Percentiles rank a stretch among this genome's conserved stretches.
These are phyloP conservation scores for Macrosoma leucophasiata DNA, from an alignment of 2,888 invertebrate species.

Conservation along the genomic window DNA sequence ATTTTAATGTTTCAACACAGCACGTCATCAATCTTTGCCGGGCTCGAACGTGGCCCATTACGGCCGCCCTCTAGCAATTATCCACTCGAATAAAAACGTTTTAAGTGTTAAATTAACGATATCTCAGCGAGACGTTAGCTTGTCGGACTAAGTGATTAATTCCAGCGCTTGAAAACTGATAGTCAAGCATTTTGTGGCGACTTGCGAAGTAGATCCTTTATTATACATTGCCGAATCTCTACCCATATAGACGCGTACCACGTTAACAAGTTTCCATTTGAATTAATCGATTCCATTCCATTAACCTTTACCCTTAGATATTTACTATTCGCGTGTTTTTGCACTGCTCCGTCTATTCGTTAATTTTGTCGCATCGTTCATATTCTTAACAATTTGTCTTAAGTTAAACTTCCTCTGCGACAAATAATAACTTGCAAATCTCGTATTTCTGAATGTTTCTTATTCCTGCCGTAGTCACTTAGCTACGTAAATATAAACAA, in stretches of 20 bases:
- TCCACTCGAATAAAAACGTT: slow-evolving; percentile 72
- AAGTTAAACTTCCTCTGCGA: slow-evolving; percentile 27
- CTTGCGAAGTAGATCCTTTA: slow-evolving; percentile 33
- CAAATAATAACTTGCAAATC: slow-evolving; percentile 41
- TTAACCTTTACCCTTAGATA: too few species aligned
- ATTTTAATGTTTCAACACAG: slow-evolving; percentile 64
- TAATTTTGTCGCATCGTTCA: slow-evolving; percentile 10
- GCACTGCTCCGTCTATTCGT: slow-evolving; percentile 11
- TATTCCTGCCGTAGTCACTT: slow-evolving; percentile 53
- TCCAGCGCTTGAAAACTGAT: slow-evolving; percentile 44
- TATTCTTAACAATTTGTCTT: slow-evolving; percentile 9
- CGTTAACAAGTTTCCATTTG: slow-evolving; percentile 10
- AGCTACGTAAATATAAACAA: slow-evolving; percentile 64
- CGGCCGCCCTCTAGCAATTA: slow-evolving; percentile 66
- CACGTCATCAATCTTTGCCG: slow-evolving; percentile 67
- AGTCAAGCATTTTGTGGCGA: slow-evolving; percentile 38
- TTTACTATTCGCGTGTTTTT: too few species aligned
- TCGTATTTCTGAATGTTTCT: slow-evolving; percentile 42
- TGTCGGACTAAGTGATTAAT: slow-evolving; percentile 67
- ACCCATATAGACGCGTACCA: too few species aligned
- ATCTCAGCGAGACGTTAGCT: slow-evolving; percentile 60
- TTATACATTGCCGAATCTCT: slow-evolving; percentile 29
- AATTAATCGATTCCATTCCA: too few species aligned
- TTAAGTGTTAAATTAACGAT: slow-evolving; percentile 74
- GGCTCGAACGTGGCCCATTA: slow-evolving; percentile 64